Evolutionary conservation across 1,140 invertebrate genomes (phyloP), one percentile per base, ranked within the genome.

Genomic region (Heliconius hewitsoni): DNA sequence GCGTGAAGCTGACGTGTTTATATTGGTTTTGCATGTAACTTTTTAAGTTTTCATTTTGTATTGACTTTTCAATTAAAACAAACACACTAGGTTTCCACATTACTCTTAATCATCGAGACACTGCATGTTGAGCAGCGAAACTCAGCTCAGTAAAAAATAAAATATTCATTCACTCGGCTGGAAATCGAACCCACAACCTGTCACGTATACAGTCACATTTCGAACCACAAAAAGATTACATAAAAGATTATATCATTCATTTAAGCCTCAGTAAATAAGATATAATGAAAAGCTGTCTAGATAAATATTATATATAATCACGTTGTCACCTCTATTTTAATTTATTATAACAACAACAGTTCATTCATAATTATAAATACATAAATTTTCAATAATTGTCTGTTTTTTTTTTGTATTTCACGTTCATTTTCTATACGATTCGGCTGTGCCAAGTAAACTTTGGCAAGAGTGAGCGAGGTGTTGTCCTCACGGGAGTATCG

Each of bases 371-470:
- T 66, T 66, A 66, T 66, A 66, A 66, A 16, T 16, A 66, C 11
- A 66, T 66, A 66, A 27, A 66, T 66, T 66, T 30, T 66, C n/a
- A 30, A 66, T 66, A 66, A 66, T 30, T 66, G 30, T 30, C 30
- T 30, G 6, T 37, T 6, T 0, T 66, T 9, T 66, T 66, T 66
- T 66, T 66, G 8, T 23, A 23, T 23, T 23, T 60, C 57, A 66
- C 60, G 3, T 66, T 66, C 27, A 66, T 66, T 66, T 66, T 66
- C 11, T 30, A 66, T 66, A 66, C n/a, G 23, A 66, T 8, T 23
- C 8, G 23, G 11, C 60, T 16, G n/a, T 66, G 60, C 60, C 60
- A 66, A 66, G 60, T 27, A 23, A 57, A 57, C 8, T n/a, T 57
- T 57, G 55, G 8, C 60, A 27, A 27, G 60, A 27, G 27, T n/a